These are phyloP conservation scores for Ophion ellenae DNA, from an alignment of 2,888 invertebrate species.

Conservation along the genomic window DNA sequence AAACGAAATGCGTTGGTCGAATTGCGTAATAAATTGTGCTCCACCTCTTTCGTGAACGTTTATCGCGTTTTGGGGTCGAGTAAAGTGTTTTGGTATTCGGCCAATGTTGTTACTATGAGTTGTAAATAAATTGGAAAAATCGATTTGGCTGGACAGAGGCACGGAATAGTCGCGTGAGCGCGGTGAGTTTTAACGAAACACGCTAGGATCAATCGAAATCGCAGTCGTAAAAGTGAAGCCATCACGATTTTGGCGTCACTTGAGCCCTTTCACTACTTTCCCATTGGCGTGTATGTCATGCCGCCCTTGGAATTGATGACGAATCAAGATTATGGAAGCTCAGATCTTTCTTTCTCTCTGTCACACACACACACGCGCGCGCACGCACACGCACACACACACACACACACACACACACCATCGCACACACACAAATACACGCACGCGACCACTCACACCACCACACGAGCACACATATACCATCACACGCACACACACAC, in stretches of 20 bases:
- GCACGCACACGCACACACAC: too few relatives aligned
- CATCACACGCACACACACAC: too few relatives aligned
- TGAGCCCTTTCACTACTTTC: background rate
- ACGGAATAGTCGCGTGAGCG: conserved; percentile 16
- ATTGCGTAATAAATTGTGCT: conserved; percentile 3
- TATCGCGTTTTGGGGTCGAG: background rate
- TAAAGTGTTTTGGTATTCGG: conserved; percentile 2
- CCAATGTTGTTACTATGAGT: background rate
- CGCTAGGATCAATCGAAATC: conserved; percentile 31
- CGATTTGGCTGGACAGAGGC: conserved; percentile 19
- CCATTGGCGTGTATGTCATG: too few relatives aligned
- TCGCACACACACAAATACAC: too few relatives aligned
- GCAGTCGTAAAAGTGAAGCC: background rate
- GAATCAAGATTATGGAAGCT: too few relatives aligned
- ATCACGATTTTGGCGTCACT: conserved; percentile 8
- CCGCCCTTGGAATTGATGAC: conserved; percentile 1
- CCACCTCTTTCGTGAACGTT: background rate
- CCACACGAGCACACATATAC: too few relatives aligned
- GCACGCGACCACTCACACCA: too few relatives aligned
- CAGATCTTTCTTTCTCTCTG: too few relatives aligned
- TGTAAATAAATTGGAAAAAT: conserved; percentile 16
- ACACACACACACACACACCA: too few relatives aligned
- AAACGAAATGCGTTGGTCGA: background rate
- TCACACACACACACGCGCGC: too few relatives aligned
- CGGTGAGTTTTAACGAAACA: conserved; percentile 22